A percentile compares a stretch with the other conserved stretches of the same genome.
Conservation (phyloP, 2,113 vertebrate genomes). For the Sinocyclocheilus maitianheensis region DNA sequence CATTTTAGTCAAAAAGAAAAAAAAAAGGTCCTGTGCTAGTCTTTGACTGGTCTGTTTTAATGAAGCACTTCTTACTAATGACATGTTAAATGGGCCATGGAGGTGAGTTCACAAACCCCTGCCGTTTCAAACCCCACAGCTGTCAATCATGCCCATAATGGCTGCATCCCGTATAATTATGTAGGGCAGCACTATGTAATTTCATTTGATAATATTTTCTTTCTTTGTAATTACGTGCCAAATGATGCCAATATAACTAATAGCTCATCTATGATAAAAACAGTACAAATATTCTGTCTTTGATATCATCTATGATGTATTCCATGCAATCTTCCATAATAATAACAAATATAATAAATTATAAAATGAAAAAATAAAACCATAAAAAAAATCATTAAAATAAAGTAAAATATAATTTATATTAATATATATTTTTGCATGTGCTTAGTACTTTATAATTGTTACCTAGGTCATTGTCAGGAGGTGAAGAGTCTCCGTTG, state of each 20-base stretch:
- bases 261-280: neutral
- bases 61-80: slow-evolving; percentile 66
- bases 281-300: neutral
- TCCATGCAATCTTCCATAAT: neutral
- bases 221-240: neutral
- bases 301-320: neutral
- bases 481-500: slow-evolving; percentile 84
- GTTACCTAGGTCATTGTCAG: slow-evolving; percentile 87
- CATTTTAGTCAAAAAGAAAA: slow-evolving; percentile 53
- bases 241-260: slow-evolving; percentile 18
- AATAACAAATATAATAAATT: neutral
- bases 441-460: neutral
- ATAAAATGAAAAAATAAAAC: neutral
- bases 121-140: slow-evolving; percentile 65
- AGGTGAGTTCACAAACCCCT: slow-evolving; percentile 66
- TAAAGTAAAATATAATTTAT: no score
- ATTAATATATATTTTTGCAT: neutral
- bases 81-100: slow-evolving; percentile 67
- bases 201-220: slow-evolving; percentile 16
- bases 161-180: slow-evolving; percentile 2
- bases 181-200: neutral
- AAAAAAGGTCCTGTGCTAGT: slow-evolving; percentile 43
- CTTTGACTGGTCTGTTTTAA: slow-evolving; percentile 67
- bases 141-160: slow-evolving; percentile 34
- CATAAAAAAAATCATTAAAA: no score